Evolutionary conservation across 1,140 invertebrate species (phyloP).

Genomic region (Aphelenchoides besseyi): DNA sequence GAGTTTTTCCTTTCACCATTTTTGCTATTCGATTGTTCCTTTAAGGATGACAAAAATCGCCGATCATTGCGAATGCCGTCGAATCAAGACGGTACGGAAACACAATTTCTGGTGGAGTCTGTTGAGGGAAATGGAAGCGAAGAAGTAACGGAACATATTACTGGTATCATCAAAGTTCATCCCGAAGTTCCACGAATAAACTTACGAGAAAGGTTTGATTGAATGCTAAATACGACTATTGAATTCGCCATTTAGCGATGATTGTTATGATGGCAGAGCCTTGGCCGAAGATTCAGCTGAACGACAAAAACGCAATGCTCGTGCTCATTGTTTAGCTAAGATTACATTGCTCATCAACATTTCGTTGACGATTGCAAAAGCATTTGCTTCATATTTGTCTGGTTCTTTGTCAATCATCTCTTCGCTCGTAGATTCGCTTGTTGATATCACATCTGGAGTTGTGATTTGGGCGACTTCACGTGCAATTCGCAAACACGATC

Average conservation of each 20-base stretch:
- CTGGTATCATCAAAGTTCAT: not conserved
- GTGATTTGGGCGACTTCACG: conserved; percentile 65
- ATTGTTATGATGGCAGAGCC: no score
- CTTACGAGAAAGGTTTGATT: not conserved
- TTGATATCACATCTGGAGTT: conserved; percentile 64
- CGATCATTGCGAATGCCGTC: conserved; percentile 3
- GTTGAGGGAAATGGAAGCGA: not conserved
- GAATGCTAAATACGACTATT: no score
- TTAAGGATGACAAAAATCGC: conserved; percentile 1
- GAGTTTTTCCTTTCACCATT: conserved; percentile 10
- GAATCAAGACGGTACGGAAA: not conserved
- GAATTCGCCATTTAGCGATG: no score
- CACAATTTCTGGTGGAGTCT: not conserved
- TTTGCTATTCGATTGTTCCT: not conserved
- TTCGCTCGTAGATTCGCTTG: conserved; percentile 64
- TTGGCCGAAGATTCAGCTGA: not conserved
- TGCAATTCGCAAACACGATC: conserved; percentile 63
- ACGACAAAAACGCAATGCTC: not conserved
- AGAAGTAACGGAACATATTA: not conserved
- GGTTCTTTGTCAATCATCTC: conserved; percentile 66
- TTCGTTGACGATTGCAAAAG: conserved; percentile 63
- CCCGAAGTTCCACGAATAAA: not conserved
- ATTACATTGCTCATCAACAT: conserved; percentile 56
- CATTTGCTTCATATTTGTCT: conserved; percentile 64
- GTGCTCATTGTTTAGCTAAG: conserved; percentile 42